Conservation (phyloP, 1,140 invertebrate species). For the Ceratina calcarata region DNA sequence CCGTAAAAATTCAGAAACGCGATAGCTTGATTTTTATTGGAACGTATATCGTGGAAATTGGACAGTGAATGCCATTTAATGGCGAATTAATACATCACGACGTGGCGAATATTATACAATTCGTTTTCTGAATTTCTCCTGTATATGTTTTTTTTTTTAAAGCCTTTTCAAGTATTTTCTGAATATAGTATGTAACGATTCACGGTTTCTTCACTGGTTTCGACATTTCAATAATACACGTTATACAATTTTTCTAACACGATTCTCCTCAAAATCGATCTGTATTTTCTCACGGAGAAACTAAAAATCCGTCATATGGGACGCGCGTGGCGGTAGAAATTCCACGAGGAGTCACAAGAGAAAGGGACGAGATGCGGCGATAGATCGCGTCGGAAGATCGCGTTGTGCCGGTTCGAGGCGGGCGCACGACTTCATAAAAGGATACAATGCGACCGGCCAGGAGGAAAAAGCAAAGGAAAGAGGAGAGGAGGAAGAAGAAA, state of each 20-base stretch:
- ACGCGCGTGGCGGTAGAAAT: conserved; percentile 1
- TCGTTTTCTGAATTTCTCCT: not conserved
- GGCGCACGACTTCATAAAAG: conserved; percentile 56
- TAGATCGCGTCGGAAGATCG: conserved; percentile 43
- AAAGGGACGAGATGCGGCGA: conserved; percentile 24
- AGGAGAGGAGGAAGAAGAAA: conserved; percentile 27
- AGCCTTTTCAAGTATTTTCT: no score
- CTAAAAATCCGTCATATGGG: not conserved
- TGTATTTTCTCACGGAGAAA: not conserved
- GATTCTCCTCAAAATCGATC: not conserved
- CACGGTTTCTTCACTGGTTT: not conserved
- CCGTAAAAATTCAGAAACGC: not conserved
- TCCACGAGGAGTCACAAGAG: not conserved
- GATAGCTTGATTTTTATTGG: not conserved
- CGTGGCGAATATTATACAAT: not conserved
- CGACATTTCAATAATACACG: not conserved
- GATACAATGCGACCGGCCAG: conserved; percentile 49
- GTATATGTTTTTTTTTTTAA: not conserved
- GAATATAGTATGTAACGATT: no score
- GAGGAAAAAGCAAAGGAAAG: conserved; percentile 8
- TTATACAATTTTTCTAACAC: not conserved
- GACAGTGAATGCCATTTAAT: not conserved
- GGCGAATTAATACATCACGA: not conserved
- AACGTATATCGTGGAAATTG: not conserved
- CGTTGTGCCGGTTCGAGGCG: conserved; percentile 26